Evolutionary conservation across 2,113 vertebrate species (phyloP).

Genomic region (Mionectes macconnelli): DNA sequence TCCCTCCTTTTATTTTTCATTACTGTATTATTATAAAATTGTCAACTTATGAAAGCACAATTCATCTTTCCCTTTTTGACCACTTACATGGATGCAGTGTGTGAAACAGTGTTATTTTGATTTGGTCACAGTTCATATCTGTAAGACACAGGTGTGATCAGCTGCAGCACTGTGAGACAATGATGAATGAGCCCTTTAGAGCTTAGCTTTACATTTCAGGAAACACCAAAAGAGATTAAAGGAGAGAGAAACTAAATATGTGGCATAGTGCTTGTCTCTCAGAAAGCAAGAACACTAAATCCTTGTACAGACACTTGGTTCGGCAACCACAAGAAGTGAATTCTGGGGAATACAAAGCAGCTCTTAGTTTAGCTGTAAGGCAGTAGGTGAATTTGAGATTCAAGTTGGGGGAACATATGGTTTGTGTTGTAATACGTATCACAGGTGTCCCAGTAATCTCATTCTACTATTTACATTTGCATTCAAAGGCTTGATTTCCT

Average conservation of each 20-base stretch:
- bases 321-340: background rate
- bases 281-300: background rate
- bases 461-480: background rate
- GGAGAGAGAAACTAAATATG: background rate
- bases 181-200: conserved; percentile 14
- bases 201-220: conserved; percentile 27
- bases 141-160: background rate
- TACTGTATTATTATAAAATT: background rate
- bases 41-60: background rate
- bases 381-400: background rate
- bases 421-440: background rate
- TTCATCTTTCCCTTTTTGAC: background rate
- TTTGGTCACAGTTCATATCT: conserved; percentile 8
- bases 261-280: background rate
- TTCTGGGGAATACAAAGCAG: background rate
- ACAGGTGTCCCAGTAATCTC: background rate
- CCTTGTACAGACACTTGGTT: background rate
- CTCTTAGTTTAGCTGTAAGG: background rate
- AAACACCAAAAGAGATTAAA: background rate
- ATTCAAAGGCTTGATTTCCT: background rate
- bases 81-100: background rate
- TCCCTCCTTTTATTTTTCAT: background rate
- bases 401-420: background rate
- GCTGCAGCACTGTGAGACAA: background rate
- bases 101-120: conserved; percentile 7